Base-by-base conservation (phyloP, 2,113 vertebrate genomes). In the Steatornis caripensis region DNA sequence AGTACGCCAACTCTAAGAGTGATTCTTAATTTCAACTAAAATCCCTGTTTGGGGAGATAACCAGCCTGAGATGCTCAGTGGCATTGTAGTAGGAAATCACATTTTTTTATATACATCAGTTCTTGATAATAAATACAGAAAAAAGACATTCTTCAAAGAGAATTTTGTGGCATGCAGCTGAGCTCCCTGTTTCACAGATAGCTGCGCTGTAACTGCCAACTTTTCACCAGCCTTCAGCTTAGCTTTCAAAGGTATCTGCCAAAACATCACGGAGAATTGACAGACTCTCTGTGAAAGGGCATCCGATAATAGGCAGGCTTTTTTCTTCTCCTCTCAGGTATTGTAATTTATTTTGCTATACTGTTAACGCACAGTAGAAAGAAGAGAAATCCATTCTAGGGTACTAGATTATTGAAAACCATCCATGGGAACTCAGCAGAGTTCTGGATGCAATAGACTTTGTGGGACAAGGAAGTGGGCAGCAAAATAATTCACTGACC, bases 191-290 rank as follows among this genome's bases (percentile, higher is more conserved):
- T 85, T 62, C 83, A 88, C 11, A 80, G 82, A 36, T 41, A 89
- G 65, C 72, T 91, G 81, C 37, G 72, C 66, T 83, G 70, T 51
- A 87, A 68, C 62, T 79, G 96, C 64, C 85, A 97, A 85, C 81
- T 92, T 86, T 76, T 82, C 89, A 76, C 27, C 70, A 92, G 77
- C 86, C 76, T 60, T 57, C 89, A 76, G 82, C 83, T 95, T 65
- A 10, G 37, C 58, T 85, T 85, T 95, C 85, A 91, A 90, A 93
- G 78, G 23, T 17, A 75, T 53, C 89, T 97, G 95, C 92, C 93
- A 97, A 84, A 95, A 71, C 57, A 85, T 60, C 83, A 69, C 24
- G 23, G 45, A 48, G 54, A 95, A n/a, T 29, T 94, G 96, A 88
- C 93, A 96, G 89, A 65, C 77, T 90, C 26, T 24, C 93, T 36